phyloP scores from a whole-genome alignment of 2,797 vertebrate species.

The Hydrophis major region DNA sequence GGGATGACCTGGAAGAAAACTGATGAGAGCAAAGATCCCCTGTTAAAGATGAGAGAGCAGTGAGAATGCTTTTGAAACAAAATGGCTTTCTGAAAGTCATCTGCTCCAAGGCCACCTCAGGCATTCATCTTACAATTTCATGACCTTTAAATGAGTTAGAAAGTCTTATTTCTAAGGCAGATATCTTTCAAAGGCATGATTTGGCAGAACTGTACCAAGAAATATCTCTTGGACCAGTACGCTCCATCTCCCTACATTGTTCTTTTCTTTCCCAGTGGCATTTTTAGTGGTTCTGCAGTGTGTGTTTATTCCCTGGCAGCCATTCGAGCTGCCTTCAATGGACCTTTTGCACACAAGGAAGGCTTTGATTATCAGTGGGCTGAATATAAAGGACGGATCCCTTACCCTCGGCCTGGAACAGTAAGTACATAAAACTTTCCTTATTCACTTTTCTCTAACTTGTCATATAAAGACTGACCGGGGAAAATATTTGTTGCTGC shows the following conservation, averaged over 20 bases:
- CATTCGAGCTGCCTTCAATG: constrained; percentile 81
- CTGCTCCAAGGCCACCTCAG: background rate
- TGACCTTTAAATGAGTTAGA: background rate
- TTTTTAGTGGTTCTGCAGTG: constrained; percentile 83
- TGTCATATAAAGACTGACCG: background rate
- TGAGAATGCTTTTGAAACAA: background rate
- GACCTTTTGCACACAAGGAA: constrained; percentile 85
- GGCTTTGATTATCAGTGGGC: constrained; percentile 83
- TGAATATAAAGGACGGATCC: constrained; percentile 82
- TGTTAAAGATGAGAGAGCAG: background rate
- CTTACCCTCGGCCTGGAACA: constrained; percentile 85
- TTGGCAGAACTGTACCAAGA: no score
- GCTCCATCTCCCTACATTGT: accelerated
- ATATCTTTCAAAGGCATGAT: background rate
- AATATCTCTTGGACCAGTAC: background rate
- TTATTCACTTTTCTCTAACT: background rate
- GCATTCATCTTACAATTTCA: background rate
- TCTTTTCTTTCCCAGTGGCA: constrained; percentile 57
- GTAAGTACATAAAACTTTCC: constrained; percentile 64
- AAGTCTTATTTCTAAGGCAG: background rate
- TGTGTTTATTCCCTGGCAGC: constrained; percentile 83
- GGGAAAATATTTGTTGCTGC: background rate
- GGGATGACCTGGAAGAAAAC: background rate
- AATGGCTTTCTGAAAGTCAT: background rate
- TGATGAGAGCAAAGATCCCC: background rate